Base-by-base conservation (phyloP, 2,888 invertebrate genomes). In the Archips xylosteana region DNA sequence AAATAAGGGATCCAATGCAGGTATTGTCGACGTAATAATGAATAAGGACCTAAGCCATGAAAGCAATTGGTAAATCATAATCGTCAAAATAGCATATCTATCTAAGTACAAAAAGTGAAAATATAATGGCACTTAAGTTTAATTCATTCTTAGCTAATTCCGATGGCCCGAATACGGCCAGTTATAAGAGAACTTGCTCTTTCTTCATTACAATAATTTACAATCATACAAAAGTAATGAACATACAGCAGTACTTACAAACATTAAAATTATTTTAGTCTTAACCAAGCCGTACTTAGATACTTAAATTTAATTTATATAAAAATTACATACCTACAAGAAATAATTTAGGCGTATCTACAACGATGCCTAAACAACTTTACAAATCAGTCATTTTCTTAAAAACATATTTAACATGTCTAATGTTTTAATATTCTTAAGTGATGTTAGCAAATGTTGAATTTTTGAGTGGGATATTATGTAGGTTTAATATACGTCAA, bases 341-440 rank as follows among this genome's bases (percentile, higher is more conserved):
- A 85, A 87, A 86, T 85, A 87, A 85, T 87, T 86, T 86, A 88
- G 89, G 89, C 89, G 84, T 87, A 87, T 86, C 86, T 87, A 89
- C 84, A 87, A 88, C 83, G 85, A 82, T 79, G 90, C 90, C 90
- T 89, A 90, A 83, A 85, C 80, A 86, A 85, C 83, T 83, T 85
- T 89, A 91, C 85, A 87, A 87, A 85, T 92, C 92, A 92, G 92
- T 92, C 92, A 88, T 89, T 91, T 86, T 87, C 89, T 89, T 91
- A 90, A 89, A 75, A 90, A 88, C 85, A 83, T 85, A 84, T 85
- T 86, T 83, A 77, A 67, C 70, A 75, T 63, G 66, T 69, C 71
- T 69, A 68, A 69, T 74, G 70, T 70, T 69, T 63, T 45, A 70
- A 69, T 74, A 74, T 70, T 74, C 61, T 74, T 70, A 69, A 74